Evolutionary conservation across 2,797 vertebrate genomes (phyloP), one percentile per base, ranked within the genome.

Genomic region (Naso thynnoides): DNA sequence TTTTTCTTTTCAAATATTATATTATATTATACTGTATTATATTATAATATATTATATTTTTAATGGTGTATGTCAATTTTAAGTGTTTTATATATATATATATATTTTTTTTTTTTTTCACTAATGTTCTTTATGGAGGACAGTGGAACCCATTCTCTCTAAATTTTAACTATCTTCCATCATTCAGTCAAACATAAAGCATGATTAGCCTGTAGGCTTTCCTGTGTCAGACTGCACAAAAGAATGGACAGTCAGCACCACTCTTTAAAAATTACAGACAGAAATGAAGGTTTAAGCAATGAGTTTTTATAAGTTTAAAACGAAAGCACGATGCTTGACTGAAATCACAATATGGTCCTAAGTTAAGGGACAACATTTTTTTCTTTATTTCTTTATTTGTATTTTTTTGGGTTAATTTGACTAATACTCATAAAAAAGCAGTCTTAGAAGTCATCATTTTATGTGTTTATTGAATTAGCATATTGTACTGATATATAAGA

Each of bases 281-380:
- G n/a, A n/a, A n/a, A n/a, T n/a, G n/a, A n/a, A n/a, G 15, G 14
- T 2, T 69, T 6, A 26, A 18, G 29, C 23, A 41, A 8, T 24
- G 13, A 26, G 11, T 2, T 42, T 52, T 64, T 27, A 52, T 60
- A 69, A 68, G 2, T 15, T 44, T 11, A 55, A 24, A 66, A 52
- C 6, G 26, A 44, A 48, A 68, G 26, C 3, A 45, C 7, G 19
- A 45, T 31, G 3, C 9, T 39, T 3, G 10, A 41, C 3, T 66
- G 27, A 42, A 29, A 31, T 47, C 10, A 2, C 31, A 8, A 5
- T 62, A 23, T 3, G 15, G 29, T 36, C 6, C 38, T n/a, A 45
- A 31, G 29, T 48, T 57, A 27, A 49, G 21, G 19, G 38, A 5
- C n/a, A n/a, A n/a, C n/a, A n/a, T n/a, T n/a, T n/a, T n/a, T n/a